Percentiles rank a stretch among this genome's conserved stretches.
Conservation (phyloP, 2,113 vertebrate species). For the Oreochromis spilurus region DNA sequence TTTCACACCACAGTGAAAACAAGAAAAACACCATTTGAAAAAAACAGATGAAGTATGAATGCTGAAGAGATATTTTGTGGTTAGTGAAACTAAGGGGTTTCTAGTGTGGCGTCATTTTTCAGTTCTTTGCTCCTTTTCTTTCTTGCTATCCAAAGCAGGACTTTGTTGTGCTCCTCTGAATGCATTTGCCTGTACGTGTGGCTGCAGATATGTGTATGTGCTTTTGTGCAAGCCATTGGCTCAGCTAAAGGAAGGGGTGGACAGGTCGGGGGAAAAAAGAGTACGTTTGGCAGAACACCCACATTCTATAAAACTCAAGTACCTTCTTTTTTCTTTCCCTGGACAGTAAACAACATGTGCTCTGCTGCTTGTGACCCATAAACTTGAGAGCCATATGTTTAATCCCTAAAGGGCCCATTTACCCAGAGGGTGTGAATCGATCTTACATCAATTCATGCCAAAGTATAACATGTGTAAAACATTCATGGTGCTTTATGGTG, state of each 20-base stretch:
- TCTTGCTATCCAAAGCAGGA: not conserved
- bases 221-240: slow-evolving; percentile 16
- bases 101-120: not conserved
- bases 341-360: slow-evolving; percentile 37
- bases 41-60: not conserved
- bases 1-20: not conserved
- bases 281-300: slow-evolving; percentile 51
- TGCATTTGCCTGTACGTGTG: not conserved
- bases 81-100: not conserved
- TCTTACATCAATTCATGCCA: not conserved
- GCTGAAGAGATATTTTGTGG: not conserved
- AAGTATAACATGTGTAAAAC: not conserved
- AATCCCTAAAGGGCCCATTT: not conserved
- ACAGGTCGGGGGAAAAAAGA: slow-evolving; percentile 8
- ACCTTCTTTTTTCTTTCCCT: slow-evolving; percentile 1
- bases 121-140: not conserved
- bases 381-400: slow-evolving; percentile 28
- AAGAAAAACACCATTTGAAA: not conserved
- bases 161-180: not conserved
- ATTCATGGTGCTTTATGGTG: not conserved
- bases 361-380: slow-evolving; percentile 19
- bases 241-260: slow-evolving; percentile 31
- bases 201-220: not conserved
- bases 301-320: slow-evolving; percentile 52
- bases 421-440: not conserved